Conservation (phyloP, 2,888 invertebrate species). For the Synergus itoensis region DNA sequence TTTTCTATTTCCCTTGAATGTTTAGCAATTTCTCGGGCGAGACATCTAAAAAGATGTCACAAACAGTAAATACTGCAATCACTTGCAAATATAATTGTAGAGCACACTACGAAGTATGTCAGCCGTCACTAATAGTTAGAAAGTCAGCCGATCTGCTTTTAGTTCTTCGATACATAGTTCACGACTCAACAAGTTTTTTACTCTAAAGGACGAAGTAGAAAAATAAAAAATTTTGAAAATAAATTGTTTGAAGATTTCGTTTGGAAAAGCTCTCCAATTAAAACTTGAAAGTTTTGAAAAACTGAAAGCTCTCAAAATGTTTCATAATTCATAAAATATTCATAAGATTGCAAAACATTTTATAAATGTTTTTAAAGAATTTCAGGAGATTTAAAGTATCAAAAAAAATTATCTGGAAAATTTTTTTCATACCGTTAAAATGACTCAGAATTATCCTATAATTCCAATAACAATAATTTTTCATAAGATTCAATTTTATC, state of each 20-base stretch:
- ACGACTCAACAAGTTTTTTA: not conserved
- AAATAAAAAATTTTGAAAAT: constrained; percentile 14
- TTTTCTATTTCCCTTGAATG: not conserved
- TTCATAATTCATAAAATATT: too few relatives aligned
- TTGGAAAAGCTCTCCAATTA: too few relatives aligned
- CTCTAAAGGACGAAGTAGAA: not conserved
- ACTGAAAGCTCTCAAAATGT: not conserved
- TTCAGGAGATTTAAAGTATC: too few relatives aligned
- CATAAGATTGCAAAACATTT: too few relatives aligned
- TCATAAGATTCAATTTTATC: not conserved
- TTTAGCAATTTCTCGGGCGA: not conserved
- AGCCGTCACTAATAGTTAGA: constrained; percentile 33
- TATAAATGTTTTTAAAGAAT: too few relatives aligned
- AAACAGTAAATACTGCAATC: constrained; percentile 20
- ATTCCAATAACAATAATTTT: not conserved
- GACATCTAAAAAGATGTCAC: constrained; percentile 27
- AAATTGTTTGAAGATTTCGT: not conserved
- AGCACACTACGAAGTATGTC: constrained; percentile 24
- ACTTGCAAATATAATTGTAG: constrained; percentile 40
- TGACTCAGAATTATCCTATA: too few relatives aligned
- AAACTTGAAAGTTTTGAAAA: too few relatives aligned
- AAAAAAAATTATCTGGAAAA: too few relatives aligned
- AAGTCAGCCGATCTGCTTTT: constrained; percentile 30
- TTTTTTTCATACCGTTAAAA: not conserved
- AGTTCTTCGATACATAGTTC: constrained; percentile 30